Conservation (phyloP, 2,888 invertebrate species). For the Malthinus seriepunctatus region DNA sequence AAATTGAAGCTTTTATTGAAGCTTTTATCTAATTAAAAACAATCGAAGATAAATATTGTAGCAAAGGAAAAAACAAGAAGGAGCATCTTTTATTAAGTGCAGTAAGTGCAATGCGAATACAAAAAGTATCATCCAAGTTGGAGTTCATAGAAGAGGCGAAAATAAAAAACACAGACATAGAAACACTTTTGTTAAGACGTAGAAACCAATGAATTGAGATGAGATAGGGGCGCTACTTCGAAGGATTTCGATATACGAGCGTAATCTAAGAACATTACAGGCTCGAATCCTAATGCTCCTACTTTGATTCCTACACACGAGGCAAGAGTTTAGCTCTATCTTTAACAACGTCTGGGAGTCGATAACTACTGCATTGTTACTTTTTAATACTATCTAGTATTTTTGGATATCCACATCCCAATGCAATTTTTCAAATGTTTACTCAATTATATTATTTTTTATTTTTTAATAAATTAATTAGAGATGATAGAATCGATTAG, state of each 20-base stretch:
- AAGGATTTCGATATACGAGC: conserved; percentile 38
- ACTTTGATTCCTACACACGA: conserved; percentile 42
- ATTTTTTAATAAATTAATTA: neutral
- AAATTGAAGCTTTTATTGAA: too few species aligned
- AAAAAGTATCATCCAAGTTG: too few species aligned
- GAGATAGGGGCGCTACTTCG: conserved; percentile 36
- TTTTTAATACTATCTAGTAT: conserved; percentile 32
- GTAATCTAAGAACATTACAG: conserved; percentile 43
- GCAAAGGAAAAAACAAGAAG: too few species aligned
- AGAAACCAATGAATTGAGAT: conserved; percentile 45
- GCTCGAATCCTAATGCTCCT: conserved; percentile 41
- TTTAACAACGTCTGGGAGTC: conserved; percentile 23
- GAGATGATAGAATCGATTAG: too few species aligned
- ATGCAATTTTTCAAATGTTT: conserved; percentile 6
- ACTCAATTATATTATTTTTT: neutral
- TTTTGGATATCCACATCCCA: conserved; percentile 7
- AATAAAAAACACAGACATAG: conserved; percentile 19
- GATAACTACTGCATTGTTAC: conserved; percentile 25
- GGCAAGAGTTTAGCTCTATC: conserved; percentile 34
- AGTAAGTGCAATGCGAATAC: too few species aligned
- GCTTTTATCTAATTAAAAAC: too few species aligned
- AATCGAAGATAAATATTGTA: too few species aligned
- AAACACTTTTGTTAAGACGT: conserved; percentile 40
- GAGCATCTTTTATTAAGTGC: too few species aligned
- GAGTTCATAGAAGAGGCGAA: neutral